phyloP scores from a whole-genome alignment of 2,888 invertebrate species.

The Pristionchus maxplancki region DNA sequence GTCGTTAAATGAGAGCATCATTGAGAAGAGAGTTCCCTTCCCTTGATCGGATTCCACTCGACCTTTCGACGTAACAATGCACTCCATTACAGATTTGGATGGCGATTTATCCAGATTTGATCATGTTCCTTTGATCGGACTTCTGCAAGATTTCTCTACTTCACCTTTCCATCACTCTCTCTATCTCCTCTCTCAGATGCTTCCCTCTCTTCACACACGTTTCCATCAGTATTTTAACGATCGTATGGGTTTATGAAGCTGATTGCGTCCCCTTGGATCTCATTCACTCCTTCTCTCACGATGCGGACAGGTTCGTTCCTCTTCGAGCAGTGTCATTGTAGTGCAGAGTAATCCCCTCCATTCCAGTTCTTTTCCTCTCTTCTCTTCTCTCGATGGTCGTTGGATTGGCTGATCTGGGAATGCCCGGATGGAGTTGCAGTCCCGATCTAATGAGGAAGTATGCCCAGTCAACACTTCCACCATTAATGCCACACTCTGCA shows the following conservation, averaged over 20 bases:
- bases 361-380: background rate
- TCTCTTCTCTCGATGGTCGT: background rate
- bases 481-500: background rate
- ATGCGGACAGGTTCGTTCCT: background rate
- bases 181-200: background rate
- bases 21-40: background rate
- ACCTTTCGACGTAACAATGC: background rate
- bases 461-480: background rate
- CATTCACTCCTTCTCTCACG: background rate
- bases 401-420: slow-evolving; percentile 55
- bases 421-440: slow-evolving; percentile 63
- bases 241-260: background rate
- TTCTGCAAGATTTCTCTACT: background rate
- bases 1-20: background rate
- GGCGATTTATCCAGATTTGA: background rate
- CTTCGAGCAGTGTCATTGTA: background rate
- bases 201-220: background rate
- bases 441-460: slow-evolving; percentile 58
- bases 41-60: background rate
- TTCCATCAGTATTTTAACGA: slow-evolving; percentile 16
- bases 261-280: background rate
- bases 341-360: background rate
- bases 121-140: background rate
- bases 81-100: background rate
- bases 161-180: background rate